Evolutionary conservation across 2,797 vertebrate genomes (phyloP).

Genomic region (Coregonus suidteri): DNA sequence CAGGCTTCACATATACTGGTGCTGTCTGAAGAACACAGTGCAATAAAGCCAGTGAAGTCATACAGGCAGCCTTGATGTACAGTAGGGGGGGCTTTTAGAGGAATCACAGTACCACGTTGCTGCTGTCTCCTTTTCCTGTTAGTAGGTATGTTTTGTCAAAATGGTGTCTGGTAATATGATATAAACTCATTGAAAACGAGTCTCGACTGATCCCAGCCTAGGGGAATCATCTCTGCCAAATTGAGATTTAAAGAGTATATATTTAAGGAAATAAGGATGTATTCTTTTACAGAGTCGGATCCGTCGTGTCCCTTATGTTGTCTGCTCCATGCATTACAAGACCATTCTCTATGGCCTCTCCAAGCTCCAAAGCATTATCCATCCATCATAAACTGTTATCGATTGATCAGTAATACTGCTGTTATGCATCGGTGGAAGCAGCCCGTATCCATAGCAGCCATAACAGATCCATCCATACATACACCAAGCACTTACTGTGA

Average conservation of each 20-base stretch:
- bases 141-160: background rate
- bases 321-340: background rate
- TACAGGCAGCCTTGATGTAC: too few relatives aligned
- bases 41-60: background rate
- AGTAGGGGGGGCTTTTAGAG: background rate
- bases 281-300: conserved; percentile 17
- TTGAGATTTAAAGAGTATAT: conserved; percentile 76
- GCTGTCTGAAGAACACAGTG: background rate
- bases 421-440: conserved; percentile 68
- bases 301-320: background rate
- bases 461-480: conserved; percentile 29
- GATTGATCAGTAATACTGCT: conserved; percentile 64
- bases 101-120: background rate
- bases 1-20: background rate
- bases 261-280: conserved; percentile 32
- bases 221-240: conserved; percentile 76
- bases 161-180: background rate
- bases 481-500: conserved; percentile 74
- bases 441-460: conserved; percentile 51
- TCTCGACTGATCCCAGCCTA: conserved; percentile 42
- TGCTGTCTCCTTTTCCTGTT: background rate
- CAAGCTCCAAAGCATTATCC: conserved; percentile 27
- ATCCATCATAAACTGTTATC: conserved; percentile 48
- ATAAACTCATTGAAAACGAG: conserved; percentile 38
- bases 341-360: background rate